Conservation (phyloP, 2,113 vertebrate species). For the Dipodomys spectabilis region DNA sequence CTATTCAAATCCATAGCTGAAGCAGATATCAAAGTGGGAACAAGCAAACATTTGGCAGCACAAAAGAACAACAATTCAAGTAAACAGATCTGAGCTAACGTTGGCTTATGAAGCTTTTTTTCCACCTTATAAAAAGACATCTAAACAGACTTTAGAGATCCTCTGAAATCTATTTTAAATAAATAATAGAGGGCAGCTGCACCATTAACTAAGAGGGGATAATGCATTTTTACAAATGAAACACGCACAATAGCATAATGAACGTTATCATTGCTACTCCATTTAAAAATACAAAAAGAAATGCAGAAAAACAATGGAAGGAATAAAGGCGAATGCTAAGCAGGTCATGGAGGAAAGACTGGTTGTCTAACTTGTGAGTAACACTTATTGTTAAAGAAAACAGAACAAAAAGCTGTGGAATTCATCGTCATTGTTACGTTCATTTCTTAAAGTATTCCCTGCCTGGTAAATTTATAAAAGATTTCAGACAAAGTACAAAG, state of each 20-base stretch:
- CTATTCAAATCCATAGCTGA: neutral
- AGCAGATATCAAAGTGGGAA: constrained; percentile 18
- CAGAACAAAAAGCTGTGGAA: constrained; percentile 20
- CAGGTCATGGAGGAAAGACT: constrained; percentile 22
- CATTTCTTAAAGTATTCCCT: constrained; percentile 17
- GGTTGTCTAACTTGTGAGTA: neutral
- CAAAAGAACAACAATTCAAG: constrained; percentile 34
- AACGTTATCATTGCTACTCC: neutral
- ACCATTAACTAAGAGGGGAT: constrained; percentile 18
- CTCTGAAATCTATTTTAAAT: constrained; percentile 32
- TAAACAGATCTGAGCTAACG: neutral
- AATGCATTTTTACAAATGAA: constrained; percentile 35
- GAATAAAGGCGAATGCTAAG: constrained; percentile 30
- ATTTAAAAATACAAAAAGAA: constrained; percentile 43
- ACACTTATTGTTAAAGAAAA: neutral
- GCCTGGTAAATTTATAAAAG: neutral
- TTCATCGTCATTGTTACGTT: constrained; percentile 15
- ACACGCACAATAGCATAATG: constrained; percentile 19
- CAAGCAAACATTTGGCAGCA: neutral
- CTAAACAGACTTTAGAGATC: neutral
- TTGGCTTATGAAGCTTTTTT: constrained; percentile 22
- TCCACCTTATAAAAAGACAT: neutral
- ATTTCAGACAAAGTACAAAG: constrained; percentile 10
- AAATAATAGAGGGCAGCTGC: neutral
- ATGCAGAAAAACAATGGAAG: constrained; percentile 14